Evolutionary conservation across 2,888 invertebrate genomes (phyloP).

Genomic region (Helleia helle): DNA sequence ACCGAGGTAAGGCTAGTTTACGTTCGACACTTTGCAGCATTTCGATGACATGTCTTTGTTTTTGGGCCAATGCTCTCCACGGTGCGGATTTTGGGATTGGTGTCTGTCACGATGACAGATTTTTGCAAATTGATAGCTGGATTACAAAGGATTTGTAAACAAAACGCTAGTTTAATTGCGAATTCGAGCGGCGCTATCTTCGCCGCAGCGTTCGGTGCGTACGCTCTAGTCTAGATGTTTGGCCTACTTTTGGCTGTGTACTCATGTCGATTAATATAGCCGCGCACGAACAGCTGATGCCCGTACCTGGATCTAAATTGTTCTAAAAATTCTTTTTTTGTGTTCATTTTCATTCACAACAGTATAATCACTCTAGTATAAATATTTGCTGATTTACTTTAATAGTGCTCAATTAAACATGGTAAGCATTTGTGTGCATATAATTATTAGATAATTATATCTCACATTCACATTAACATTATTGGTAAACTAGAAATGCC

Average conservation of each 20-base stretch:
- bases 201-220: conserved; percentile 41
- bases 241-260: conserved; percentile 64
- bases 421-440: conserved; percentile 2
- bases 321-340: not conserved
- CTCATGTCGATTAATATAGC: conserved; percentile 66
- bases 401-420: not conserved
- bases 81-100: conserved; percentile 39
- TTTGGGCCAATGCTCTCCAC: conserved; percentile 38
- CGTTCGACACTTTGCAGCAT: conserved; percentile 42
- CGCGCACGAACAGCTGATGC: conserved; percentile 67
- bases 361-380: not conserved
- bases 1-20: conserved; percentile 75
- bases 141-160: conserved; percentile 53
- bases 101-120: conserved; percentile 50
- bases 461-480: too few species aligned
- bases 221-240: conserved; percentile 56
- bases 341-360: not conserved
- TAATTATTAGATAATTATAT: conserved; percentile 5
- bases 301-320: conserved; percentile 38
- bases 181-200: conserved; percentile 34
- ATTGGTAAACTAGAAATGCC: too few species aligned
- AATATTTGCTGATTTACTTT: not conserved
- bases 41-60: conserved; percentile 67
- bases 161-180: conserved; percentile 35
- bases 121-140: conserved; percentile 31